Base-by-base conservation (phyloP, 2,888 invertebrate species). In the Octodonta nipae region DNA sequence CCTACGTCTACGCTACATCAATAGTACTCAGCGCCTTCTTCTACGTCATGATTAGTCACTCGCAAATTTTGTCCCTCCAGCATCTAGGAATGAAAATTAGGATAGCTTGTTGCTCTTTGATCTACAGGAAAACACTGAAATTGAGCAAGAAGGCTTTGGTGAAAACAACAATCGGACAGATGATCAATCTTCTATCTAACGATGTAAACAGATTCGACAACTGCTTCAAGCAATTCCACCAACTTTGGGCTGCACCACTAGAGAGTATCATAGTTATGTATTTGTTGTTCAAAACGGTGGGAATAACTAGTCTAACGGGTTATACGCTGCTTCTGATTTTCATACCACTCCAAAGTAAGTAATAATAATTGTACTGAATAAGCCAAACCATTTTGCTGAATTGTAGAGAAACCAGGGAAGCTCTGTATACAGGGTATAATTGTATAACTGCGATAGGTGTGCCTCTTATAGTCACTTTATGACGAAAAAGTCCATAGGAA, bases 171-270 rank as follows among this genome's bases (percentile, higher is more conserved):
- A 84, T 74, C 47, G 92, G 64, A 57, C 57, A 60, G 44, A 53
- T 60, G 47, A 55, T 61, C 30, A 61, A 62, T 42, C 43, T 60
- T 27, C 41, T 91, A 38, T 86, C 88, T 0, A 89, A 88, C 34
- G 91, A 92, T 60, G 86, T 88, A 1, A 81, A 78, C 44, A 64
- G 88, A 35, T 86, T 89, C 58, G 89, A 91, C 59, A 70, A 79
- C 63, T 78, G 78, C 5, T 70, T 78, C 15, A 65, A 83, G 31
- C 83, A 86, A 55, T 55, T 86, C 10, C 81, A 86, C 55, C 87
- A 82, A 52, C 60, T 89, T 4, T 77, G 85, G 68, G 66, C 85
- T 11, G 82, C 83, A 0, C 88, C 88, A 0, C 55, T 86, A 1
- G 79, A 87, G 58, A 76, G 81, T 12, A 48, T 75, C 0, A 67